Evolutionary conservation across 2,888 invertebrate species (phyloP).

Genomic region (Subacronicta megacephala): DNA sequence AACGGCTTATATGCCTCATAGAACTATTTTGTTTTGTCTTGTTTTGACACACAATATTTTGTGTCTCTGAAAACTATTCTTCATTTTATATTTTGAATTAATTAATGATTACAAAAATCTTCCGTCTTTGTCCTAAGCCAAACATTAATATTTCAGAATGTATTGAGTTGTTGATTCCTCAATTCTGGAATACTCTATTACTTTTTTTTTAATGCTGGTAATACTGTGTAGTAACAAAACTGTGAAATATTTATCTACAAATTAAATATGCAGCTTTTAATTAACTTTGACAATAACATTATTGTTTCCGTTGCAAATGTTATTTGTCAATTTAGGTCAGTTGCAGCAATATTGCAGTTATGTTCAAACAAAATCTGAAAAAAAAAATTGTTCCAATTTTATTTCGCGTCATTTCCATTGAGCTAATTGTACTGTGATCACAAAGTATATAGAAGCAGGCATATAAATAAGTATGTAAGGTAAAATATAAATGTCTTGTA

Average conservation of each 20-base stretch:
- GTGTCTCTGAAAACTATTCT: no score
- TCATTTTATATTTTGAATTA: no score
- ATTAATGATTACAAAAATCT: no score
- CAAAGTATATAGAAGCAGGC: constrained; percentile 38
- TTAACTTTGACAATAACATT: constrained; percentile 46
- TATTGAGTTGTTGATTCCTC: no score
- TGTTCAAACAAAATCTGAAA: constrained; percentile 13
- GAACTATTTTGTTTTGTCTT: no score
- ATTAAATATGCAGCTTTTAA: constrained; percentile 18
- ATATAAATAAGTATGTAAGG: constrained; percentile 55
- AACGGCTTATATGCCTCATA: no score
- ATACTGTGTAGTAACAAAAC: not conserved
- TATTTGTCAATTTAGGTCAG: constrained; percentile 6
- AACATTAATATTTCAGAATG: no score
- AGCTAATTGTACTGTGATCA: constrained; percentile 54
- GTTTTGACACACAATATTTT: no score
- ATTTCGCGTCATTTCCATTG: constrained; percentile 48
- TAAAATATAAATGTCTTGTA: constrained; percentile 56
- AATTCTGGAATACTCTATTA: no score
- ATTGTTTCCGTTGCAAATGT: constrained; percentile 33
- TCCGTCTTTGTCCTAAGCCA: no score
- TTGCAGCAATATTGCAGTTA: constrained; percentile 12
- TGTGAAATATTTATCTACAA: constrained; percentile 20
- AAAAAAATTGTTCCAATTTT: constrained; percentile 10
- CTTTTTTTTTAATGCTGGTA: no score